phyloP scores from a whole-genome alignment of 1,140 invertebrate genomes.

The Acromyrmex heyeri region DNA sequence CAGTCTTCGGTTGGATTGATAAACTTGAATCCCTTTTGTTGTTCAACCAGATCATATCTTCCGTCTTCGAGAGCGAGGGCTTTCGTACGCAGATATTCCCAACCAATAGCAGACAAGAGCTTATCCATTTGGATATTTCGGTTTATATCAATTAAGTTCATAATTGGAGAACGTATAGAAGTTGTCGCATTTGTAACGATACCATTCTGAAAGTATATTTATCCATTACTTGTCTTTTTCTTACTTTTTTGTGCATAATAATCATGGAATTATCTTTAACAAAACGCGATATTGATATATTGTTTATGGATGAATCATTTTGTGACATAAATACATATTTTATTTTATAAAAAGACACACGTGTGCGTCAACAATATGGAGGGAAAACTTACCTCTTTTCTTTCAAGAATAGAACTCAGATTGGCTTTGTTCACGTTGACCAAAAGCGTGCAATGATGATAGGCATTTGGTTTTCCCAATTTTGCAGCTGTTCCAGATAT shows the following conservation, averaged over 20 bases:
- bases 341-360: background rate
- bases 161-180: constrained; percentile 93
- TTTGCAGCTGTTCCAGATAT: constrained; percentile 97
- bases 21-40: constrained; percentile 93
- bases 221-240: constrained; percentile 4
- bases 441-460: constrained; percentile 98
- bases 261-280: background rate
- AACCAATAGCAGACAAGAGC: constrained; percentile 91
- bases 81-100: constrained; percentile 92
- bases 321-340: background rate
- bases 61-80: constrained; percentile 90
- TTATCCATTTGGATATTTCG: constrained; percentile 90
- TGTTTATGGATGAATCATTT: background rate
- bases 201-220: constrained; percentile 82
- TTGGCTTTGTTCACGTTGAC: constrained; percentile 93
- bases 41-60: constrained; percentile 89
- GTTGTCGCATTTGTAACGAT: constrained; percentile 93
- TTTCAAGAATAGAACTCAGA: constrained; percentile 89
- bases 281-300: constrained; percentile 18
- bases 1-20: constrained; percentile 95
- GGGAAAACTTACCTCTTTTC: constrained; percentile 87
- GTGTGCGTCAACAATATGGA: background rate
- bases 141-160: constrained; percentile 92
- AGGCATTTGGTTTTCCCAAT: constrained; percentile 93
- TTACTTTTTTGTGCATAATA: background rate